phyloP scores from a whole-genome alignment of 2,797 vertebrate genomes.

The Sarcoramphus papa region DNA sequence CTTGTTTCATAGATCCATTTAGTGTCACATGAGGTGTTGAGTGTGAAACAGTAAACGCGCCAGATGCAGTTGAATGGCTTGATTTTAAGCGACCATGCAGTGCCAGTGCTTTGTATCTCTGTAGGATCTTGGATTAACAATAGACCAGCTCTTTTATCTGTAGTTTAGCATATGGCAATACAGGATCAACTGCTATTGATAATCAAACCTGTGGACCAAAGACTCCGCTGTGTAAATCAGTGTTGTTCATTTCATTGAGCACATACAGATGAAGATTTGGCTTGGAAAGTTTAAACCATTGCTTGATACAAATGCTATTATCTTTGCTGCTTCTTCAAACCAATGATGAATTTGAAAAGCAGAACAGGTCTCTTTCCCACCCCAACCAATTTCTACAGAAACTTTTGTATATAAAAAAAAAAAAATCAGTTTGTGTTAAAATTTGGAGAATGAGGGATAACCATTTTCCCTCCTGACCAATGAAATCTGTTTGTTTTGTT shows the following conservation, averaged over 20 bases:
- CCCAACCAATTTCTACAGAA: background rate
- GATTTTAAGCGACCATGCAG: background rate
- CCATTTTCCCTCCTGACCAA: background rate
- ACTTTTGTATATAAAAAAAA: background rate
- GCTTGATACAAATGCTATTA: background rate
- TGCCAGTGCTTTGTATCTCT: background rate
- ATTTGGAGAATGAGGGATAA: background rate
- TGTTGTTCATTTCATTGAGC: background rate
- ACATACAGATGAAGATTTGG: background rate
- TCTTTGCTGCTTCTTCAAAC: background rate
- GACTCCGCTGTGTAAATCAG: background rate
- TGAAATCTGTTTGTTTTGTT: background rate
- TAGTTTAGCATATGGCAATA: background rate
- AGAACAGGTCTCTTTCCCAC: background rate
- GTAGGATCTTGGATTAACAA: background rate
- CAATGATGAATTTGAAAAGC: background rate
- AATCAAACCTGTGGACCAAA: background rate
- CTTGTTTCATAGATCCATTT: background rate
- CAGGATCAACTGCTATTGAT: background rate
- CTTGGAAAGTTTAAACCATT: background rate
- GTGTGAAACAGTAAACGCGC: background rate
- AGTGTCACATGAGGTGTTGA: background rate
- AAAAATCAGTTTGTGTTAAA: background rate
- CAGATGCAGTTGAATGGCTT: background rate
- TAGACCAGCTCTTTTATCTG: background rate